These are phyloP conservation scores for Sminthopsis crassicaudata DNA, from an alignment of 2,113 vertebrate species.

Conservation along the genomic window DNA sequence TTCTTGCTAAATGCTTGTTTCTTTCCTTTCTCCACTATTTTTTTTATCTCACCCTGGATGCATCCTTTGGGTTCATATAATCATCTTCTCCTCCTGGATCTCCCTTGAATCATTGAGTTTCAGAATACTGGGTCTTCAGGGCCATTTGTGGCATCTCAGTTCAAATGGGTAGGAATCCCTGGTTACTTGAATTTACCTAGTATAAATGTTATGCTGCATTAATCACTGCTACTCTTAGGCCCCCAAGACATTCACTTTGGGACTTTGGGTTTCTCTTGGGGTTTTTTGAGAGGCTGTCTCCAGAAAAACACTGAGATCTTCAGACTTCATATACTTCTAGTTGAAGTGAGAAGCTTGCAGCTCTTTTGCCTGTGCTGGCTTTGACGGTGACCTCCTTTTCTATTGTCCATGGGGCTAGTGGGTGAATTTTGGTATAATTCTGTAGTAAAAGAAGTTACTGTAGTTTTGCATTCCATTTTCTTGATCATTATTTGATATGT, in stretches of 20 bases:
- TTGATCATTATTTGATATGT: background rate
- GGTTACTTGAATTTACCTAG: background rate
- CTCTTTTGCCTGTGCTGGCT: background rate
- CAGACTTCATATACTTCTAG: background rate
- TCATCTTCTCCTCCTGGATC: background rate
- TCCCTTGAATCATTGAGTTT: background rate
- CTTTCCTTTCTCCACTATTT: background rate
- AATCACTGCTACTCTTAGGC: background rate
- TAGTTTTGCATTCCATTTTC: background rate
- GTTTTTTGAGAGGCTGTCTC: background rate
- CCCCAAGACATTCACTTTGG: background rate
- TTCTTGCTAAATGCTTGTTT: background rate
- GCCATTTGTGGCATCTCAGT: background rate
- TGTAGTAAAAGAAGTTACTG: background rate
- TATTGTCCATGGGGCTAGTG: background rate
- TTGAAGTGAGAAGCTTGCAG: background rate
- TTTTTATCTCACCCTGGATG: background rate
- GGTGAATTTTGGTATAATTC: background rate
- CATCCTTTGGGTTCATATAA: background rate
- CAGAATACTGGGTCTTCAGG: background rate
- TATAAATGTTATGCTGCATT: background rate
- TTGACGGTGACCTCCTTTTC: background rate
- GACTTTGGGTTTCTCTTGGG: background rate
- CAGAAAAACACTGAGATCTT: background rate
- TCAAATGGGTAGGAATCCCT: background rate